phyloP scores from a whole-genome alignment of 2,797 vertebrate species.

The Rhabdophis nuchalis region DNA sequence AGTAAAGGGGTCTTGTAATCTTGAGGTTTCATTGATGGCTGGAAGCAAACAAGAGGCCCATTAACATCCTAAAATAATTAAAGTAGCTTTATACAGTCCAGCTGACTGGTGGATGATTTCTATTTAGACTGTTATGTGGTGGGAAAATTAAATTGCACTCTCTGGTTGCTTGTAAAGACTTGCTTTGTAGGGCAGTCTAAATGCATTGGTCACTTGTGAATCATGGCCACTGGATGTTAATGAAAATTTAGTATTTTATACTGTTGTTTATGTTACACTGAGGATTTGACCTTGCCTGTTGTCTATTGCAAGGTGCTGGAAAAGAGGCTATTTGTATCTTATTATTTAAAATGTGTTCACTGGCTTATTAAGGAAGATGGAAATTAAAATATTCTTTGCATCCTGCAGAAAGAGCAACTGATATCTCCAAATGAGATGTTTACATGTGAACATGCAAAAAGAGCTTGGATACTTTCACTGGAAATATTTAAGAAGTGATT shows the following conservation, averaged over 20 bases:
- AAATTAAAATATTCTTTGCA: constrained; percentile 47
- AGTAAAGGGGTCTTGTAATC: not conserved
- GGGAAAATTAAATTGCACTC: constrained; percentile 36
- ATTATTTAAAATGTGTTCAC: constrained; percentile 43
- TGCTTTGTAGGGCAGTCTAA: constrained; percentile 36
- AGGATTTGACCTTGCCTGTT: constrained; percentile 29
- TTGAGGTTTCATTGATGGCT: not conserved
- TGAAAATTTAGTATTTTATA: constrained; percentile 14
- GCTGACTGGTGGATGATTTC: constrained; percentile 37
- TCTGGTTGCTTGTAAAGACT: constrained; percentile 26
- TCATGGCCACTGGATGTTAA: constrained; percentile 31
- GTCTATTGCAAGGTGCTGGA: constrained; percentile 4
- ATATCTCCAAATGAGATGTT: constrained; percentile 49
- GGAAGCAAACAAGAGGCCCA: not conserved
- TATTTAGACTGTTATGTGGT: constrained; percentile 34
- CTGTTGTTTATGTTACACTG: constrained; percentile 37
- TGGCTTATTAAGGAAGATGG: constrained; percentile 44
- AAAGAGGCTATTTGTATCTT: constrained; percentile 13
- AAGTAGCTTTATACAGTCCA: constrained; percentile 25
- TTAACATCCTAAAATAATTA: not conserved
- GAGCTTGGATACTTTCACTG: constrained; percentile 43
- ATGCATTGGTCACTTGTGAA: constrained; percentile 30
- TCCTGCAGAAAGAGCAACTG: constrained; percentile 39
- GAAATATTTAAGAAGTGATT: constrained; percentile 51
- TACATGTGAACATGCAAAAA: constrained; percentile 59